Base-by-base conservation (phyloP, 2,888 invertebrate species). In the Sialis fuliginosa region DNA sequence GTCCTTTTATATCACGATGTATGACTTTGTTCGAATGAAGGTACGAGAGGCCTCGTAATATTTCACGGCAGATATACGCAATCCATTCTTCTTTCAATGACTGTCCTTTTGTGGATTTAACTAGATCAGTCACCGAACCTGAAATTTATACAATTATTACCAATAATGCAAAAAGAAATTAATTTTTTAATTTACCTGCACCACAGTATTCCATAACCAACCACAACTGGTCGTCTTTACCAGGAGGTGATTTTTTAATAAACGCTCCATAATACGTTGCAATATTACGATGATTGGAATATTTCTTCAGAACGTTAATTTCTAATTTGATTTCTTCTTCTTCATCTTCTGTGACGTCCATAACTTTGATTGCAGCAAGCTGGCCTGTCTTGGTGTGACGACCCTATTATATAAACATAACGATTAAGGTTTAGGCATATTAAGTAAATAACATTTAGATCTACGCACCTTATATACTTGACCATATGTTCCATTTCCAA, bases 141-240 rank as follows among this genome's bases (percentile, higher is more conserved):
- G 56, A 48, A 66, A 63, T 10, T 37, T 37, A 37, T 6, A 10
- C 12, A 10, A 7, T 37, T 22, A 22, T 22, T 22, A 22, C 22
- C 22, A 22, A 22, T 22, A 4, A 22, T 22, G 22, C 4, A 22
- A 22, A 22, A 22, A 22, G 4, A 2, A 22, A 22, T 22, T 22
- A 22, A 22, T 22, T 22, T 22, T 22, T 2, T 42, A 13, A 33
- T 37, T 55, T 54, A 70, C 83, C 96, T 64, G 96, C 97, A 57
- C 98, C 98, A 72, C 98, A 98, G 65, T 97, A 99, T 69, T 98
- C 98, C 98, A 98, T 99, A 50, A 99, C 97, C 66, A 97, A 73
- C 98, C 98, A 98, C 50, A 98, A 72, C 64, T 98, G 97, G 69
- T 99, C 98, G 70, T 98, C 97, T 71, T 97, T 97, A 42, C 97